Conservation (phyloP, 1,140 invertebrate species). For the Manduca sexta region DNA sequence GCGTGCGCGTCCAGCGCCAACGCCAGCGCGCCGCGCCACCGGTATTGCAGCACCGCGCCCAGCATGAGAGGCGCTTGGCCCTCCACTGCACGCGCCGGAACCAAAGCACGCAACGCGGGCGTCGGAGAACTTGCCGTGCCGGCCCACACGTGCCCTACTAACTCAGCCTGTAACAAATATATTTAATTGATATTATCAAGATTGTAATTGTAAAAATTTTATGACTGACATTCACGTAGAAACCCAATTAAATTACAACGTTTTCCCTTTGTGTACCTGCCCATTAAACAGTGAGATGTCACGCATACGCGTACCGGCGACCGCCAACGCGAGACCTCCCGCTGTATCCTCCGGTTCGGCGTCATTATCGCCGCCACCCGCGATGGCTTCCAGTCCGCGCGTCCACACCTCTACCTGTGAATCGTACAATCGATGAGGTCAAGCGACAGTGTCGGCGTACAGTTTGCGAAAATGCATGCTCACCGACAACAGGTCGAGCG, state of each 20-base stretch:
- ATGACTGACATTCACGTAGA: too few species aligned
- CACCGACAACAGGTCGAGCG: too few species aligned
- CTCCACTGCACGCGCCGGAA: constrained; percentile 4
- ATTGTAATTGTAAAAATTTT: too few species aligned
- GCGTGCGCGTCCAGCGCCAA: constrained; percentile 31
- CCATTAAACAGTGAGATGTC: constrained; percentile 28
- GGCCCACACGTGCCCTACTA: constrained; percentile 47
- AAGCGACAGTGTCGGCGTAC: too few species aligned
- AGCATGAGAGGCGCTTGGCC: constrained; percentile 19
- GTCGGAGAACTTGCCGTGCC: constrained; percentile 40
- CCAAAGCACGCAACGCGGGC: constrained; percentile 30
- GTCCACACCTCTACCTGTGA: constrained; percentile 38
- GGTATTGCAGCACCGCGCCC: constrained; percentile 19
- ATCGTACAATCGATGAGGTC: background rate
- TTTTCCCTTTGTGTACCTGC: too few species aligned
- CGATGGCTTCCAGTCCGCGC: constrained; percentile 33
- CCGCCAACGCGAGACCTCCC: constrained; percentile 29
- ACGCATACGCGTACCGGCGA: constrained; percentile 25
- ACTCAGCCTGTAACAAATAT: constrained; percentile 30
- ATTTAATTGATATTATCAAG: too few species aligned
- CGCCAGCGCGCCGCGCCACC: constrained; percentile 13
- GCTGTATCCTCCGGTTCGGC: constrained; percentile 5
- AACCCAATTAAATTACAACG: too few species aligned
- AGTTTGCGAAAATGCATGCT: too few species aligned
- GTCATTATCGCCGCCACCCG: constrained; percentile 16